Evolutionary conservation across 2,888 invertebrate species (phyloP).

Genomic region (Pachymerium ferrugineum): DNA sequence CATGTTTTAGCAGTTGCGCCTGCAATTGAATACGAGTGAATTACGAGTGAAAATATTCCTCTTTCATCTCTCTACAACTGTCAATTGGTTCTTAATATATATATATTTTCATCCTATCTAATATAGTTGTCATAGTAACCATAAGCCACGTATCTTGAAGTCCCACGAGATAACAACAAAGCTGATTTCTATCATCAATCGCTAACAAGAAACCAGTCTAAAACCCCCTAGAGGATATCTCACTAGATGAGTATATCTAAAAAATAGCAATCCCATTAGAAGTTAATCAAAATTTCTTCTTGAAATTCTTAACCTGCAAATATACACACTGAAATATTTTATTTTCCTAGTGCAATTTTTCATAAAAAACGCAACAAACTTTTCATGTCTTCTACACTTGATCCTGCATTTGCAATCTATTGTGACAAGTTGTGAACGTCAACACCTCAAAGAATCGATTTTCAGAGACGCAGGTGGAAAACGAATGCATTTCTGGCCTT

Average conservation of each 20-base stretch:
- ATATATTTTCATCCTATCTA: no score
- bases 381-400: not conserved
- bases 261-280: not conserved
- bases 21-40: no score
- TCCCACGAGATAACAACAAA: constrained; percentile 15
- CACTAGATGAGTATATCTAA: not conserved
- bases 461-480: constrained; percentile 10
- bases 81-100: no score
- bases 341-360: not conserved
- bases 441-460: not conserved
- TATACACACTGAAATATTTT: no score
- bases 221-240: not conserved
- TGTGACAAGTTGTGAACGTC: not conserved
- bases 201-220: not conserved
- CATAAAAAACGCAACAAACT: not conserved
- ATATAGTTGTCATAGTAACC: not conserved
- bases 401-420: no score
- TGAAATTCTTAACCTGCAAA: not conserved
- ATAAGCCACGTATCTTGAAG: not conserved
- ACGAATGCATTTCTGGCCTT: not conserved
- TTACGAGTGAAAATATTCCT: no score
- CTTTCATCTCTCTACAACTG: no score
- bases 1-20: no score
- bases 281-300: not conserved
- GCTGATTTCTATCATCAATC: not conserved